Percentiles rank a stretch among this genome's conserved stretches.
Conservation (phyloP, 37 sponge, comb jelly and placozoan genomes). For the Crambe crambe region DNA sequence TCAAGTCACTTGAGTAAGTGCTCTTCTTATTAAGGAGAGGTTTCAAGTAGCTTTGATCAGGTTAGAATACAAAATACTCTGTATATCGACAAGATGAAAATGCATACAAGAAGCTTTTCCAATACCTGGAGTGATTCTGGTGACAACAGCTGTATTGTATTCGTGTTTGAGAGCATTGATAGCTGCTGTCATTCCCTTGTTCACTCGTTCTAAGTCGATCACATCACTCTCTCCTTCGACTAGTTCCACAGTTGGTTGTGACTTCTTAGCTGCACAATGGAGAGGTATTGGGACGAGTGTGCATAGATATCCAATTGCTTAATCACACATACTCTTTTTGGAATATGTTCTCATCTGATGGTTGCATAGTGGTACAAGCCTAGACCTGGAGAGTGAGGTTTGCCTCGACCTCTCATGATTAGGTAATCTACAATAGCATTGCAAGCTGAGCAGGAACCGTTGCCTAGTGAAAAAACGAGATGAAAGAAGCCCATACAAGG, state of each 20-base stretch:
- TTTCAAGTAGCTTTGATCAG: background rate
- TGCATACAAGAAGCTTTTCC: too few relatives aligned
- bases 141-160: constrained; percentile 48
- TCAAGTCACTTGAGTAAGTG: background rate
- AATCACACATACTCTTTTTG: background rate
- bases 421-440: too few relatives aligned
- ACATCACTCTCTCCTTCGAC: constrained; percentile 53
- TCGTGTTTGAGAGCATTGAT: constrained; percentile 59
- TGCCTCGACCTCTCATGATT: too few relatives aligned
- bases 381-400: too few relatives aligned
- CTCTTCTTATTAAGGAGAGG: background rate
- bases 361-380: background rate
- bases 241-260: background rate
- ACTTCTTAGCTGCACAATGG: constrained; percentile 23
- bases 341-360: background rate
- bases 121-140: constrained; percentile 73
- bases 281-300: too few relatives aligned
- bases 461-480: too few relatives aligned
- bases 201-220: constrained; percentile 44
- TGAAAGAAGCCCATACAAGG: too few relatives aligned
- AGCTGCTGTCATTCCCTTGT: constrained; percentile 40
- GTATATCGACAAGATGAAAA: too few relatives aligned
- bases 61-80: too few relatives aligned
- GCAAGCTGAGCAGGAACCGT: too few relatives aligned
- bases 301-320: background rate